Percentiles rank a stretch among this genome's conserved stretches.
Conservation (phyloP, 2,113 vertebrate genomes). For the Sakesphorus luctuosus region DNA sequence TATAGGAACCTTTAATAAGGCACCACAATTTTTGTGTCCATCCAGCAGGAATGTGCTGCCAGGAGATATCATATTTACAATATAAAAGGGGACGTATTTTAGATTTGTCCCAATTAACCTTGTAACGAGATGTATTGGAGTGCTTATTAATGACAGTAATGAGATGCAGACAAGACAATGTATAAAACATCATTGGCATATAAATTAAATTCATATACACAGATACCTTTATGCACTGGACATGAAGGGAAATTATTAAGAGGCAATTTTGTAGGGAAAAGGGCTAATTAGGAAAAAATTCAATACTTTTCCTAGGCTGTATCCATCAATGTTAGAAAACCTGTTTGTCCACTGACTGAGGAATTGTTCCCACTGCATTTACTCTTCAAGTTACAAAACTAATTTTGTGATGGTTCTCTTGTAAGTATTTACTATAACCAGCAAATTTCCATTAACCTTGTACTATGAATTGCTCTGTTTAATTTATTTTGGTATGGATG, state of each 20-base stretch:
- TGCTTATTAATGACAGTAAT: constrained; percentile 91
- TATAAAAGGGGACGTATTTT: constrained; percentile 77
- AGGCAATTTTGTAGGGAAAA: constrained; percentile 74
- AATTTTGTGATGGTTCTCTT: constrained; percentile 78
- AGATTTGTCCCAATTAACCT: constrained; percentile 95
- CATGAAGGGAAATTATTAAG: constrained; percentile 79
- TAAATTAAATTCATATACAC: constrained; percentile 87
- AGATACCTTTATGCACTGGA: constrained; percentile 78
- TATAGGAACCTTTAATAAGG: constrained; percentile 54
- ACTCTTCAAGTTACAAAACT: constrained; percentile 67
- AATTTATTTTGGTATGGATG: constrained; percentile 65
- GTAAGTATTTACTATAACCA: constrained; percentile 72
- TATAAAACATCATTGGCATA: constrained; percentile 88
- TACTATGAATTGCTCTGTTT: constrained; percentile 52
- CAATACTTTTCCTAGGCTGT: constrained; percentile 78
- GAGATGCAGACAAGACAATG: constrained; percentile 87
- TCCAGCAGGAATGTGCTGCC: constrained; percentile 65
- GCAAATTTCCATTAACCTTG: constrained; percentile 64
- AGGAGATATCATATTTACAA: constrained; percentile 83
- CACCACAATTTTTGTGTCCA: constrained; percentile 53
- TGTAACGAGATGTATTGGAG: constrained; percentile 88
- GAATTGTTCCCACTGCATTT: constrained; percentile 75
- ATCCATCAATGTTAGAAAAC: constrained; percentile 75
- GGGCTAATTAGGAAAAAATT: constrained; percentile 79
- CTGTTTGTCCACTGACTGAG: constrained; percentile 70